Conservation (phyloP, 2,113 vertebrate genomes). For the Sterna hirundo region DNA sequence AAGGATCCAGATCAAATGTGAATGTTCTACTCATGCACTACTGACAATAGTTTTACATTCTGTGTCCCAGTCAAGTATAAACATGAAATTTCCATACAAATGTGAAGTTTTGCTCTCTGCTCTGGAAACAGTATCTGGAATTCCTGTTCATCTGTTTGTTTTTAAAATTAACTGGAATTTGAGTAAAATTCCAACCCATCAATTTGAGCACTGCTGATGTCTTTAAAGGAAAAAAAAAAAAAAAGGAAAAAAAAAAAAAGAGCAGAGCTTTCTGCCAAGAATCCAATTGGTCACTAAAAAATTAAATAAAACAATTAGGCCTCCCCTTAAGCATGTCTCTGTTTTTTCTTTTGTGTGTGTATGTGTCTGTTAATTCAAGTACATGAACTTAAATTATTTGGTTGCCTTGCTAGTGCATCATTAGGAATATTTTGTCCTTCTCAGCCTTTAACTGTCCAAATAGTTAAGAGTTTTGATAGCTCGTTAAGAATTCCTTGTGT, state of each 20-base stretch:
- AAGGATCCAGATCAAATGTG: constrained; percentile 77
- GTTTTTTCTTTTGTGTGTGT: constrained; percentile 21
- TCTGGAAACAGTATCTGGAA: constrained; percentile 64
- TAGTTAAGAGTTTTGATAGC: rapidly evolving
- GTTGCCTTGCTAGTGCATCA: background rate
- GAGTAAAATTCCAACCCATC: constrained; percentile 30
- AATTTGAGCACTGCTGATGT: constrained; percentile 57
- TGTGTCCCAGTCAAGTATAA: constrained; percentile 67
- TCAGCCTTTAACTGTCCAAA: background rate
- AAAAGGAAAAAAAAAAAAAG: background rate
- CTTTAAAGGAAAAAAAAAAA: background rate
- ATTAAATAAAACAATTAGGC: constrained; percentile 82
- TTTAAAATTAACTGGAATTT: constrained; percentile 64
- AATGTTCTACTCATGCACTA: constrained; percentile 74
- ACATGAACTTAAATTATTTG: background rate
- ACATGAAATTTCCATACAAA: constrained; percentile 61
- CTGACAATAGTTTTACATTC: constrained; percentile 68
- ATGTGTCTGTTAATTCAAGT: background rate
- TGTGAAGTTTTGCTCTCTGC: constrained; percentile 65
- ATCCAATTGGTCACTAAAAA: constrained; percentile 70
- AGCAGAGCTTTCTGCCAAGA: constrained; percentile 61
- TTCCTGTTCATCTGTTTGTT: constrained; percentile 29
- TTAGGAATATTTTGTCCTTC: background rate
- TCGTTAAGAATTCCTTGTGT: background rate
- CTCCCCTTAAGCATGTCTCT: constrained; percentile 71